Evolutionary conservation across 2,797 vertebrate genomes (phyloP), one percentile per base, ranked within the genome.

Genomic region (Lateolabrax maculatus): DNA sequence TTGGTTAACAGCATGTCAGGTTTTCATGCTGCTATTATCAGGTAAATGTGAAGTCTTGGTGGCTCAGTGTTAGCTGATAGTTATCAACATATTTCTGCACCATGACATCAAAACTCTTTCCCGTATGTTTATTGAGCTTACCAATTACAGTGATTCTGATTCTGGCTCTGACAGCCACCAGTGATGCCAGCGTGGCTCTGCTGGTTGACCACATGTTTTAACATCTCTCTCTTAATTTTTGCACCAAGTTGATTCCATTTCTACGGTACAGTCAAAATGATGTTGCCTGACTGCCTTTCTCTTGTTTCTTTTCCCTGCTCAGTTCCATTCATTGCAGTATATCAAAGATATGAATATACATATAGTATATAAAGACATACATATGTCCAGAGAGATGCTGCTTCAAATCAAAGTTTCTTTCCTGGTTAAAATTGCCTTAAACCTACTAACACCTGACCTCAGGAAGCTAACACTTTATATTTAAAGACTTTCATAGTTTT

Each of bases 161-260:
- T 34, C 41, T 73, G 71, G 48, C 43, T 57, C 23, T 1, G 13
- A 44, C 31, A 12, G 61, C 19, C 41, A 21, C 1, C 4, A 16
- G n/a, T n/a, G 48, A 46, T 2, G 19, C 18, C 46, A 34, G 63
- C 3, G 0, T 16, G 29, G 31, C 5, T 44, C 53, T 48, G 29
- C 1, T 18, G 46, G 41, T 34, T 36, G 18, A 48, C 21, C 46
- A 66, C 43, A 55, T 48, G 25, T 57, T 67, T 69, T 77, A 64
- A 77, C 76, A 46, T 67, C 76, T 70, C 64, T 25, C 23, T 62
- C 64, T 62, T 25, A 67, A 9, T 55, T 79, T 25, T 67, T 53
- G 65, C 82, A 77, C 51, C 31, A 29, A 37, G 43, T 63, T 75
- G 62, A 78, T 25, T 75, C 16, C 4, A 52, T 64, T 69, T 60